Conservation (phyloP, 1,140 invertebrate species). For the Drosophila repleta region DNA sequence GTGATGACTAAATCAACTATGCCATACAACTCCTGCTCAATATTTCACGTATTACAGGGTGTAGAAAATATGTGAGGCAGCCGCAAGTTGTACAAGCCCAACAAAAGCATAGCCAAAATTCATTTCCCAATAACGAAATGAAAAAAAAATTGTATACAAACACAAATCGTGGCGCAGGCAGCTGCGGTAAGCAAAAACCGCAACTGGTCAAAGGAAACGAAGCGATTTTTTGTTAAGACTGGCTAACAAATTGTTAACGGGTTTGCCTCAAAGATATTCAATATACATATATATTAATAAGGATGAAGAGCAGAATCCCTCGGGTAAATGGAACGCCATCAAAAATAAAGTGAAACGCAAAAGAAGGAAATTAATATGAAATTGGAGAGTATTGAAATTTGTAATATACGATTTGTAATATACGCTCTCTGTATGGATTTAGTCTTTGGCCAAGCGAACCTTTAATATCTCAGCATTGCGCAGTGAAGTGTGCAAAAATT, state of each 20-base stretch:
- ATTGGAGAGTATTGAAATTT: background rate
- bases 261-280: constrained; percentile 3
- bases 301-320: background rate
- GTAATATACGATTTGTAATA: background rate
- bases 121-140: constrained; percentile 70
- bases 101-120: constrained; percentile 49
- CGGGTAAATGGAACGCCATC: background rate
- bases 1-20: background rate
- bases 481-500: too few species aligned
- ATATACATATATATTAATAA: constrained; percentile 11
- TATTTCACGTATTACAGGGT: background rate
- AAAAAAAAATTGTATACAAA: constrained; percentile 4
- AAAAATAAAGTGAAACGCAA: background rate
- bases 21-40: background rate
- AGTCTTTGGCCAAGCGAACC: background rate
- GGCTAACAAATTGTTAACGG: constrained; percentile 17
- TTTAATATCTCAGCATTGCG: background rate
- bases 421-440: background rate
- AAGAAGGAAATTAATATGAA: background rate
- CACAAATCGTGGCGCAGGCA: constrained; percentile 8
- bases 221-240: constrained; percentile 17
- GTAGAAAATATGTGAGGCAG: constrained; percentile 15
- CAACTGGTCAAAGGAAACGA: constrained; percentile 41
- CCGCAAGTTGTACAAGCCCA: constrained; percentile 26
- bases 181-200: constrained; percentile 50